phyloP scores from a whole-genome alignment of 35 echinoderm and acorn worm species.

The Strongylocentrotus purpuratus region DNA sequence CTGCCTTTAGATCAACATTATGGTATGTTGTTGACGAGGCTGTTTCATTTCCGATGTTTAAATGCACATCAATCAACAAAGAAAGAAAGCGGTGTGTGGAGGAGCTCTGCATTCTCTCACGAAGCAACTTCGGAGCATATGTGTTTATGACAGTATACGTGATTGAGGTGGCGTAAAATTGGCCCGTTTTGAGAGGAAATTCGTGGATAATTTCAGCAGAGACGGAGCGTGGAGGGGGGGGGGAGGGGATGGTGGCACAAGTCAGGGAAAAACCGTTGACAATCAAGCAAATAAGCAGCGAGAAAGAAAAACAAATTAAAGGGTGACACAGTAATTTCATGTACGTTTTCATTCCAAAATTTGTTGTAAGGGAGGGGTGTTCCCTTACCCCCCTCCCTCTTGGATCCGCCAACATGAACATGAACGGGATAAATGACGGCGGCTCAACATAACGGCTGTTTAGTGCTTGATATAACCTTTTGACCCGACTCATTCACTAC shows the following conservation, averaged over 20 bases:
- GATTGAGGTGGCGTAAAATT: not conserved
- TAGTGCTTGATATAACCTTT: no score
- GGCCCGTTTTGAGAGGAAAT: not conserved
- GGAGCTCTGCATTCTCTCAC: not conserved
- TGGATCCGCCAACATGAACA: no score
- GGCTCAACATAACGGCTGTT: no score
- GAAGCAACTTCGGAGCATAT: not conserved
- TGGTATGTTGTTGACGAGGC: slow-evolving; percentile 1
- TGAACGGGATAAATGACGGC: no score
- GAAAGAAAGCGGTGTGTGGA: not conserved
- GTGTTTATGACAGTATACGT: slow-evolving; percentile 10
- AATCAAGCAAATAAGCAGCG: no score
- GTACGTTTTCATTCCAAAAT: no score
- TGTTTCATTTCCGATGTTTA: slow-evolving; percentile 5
- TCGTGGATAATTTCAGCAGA: not conserved
- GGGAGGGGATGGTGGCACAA: not conserved
- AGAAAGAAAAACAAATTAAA: no score
- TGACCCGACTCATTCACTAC: no score
- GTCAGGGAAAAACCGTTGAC: no score
- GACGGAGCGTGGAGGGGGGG: not conserved
- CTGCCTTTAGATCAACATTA: not conserved
- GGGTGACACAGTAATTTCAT: no score
- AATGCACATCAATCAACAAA: slow-evolving; percentile 3
- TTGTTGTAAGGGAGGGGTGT: no score
- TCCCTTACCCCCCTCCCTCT: no score